Percentiles rank a stretch among this genome's conserved stretches.
These are phyloP conservation scores for Myotis yumanensis DNA, from an alignment of 2,113 vertebrate species.

Conservation along the genomic window DNA sequence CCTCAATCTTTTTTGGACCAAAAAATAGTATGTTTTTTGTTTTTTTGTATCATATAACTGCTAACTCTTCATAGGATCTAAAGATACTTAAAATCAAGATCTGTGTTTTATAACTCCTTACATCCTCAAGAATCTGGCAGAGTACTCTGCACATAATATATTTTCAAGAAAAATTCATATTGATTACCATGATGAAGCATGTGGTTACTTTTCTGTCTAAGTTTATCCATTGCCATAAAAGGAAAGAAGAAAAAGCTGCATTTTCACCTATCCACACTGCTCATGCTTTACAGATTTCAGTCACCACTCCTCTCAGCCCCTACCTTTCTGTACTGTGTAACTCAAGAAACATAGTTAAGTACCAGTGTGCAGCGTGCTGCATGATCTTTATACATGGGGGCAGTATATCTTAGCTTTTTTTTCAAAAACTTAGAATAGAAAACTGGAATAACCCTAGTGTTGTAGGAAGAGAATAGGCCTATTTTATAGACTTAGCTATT, in stretches of 20 bases:
- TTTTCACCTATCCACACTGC: neutral
- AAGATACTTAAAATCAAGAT: neutral
- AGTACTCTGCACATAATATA: neutral
- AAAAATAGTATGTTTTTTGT: neutral
- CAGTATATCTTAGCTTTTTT: neutral
- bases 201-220: neutral
- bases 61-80: neutral
- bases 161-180: neutral
- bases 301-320: neutral
- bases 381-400: neutral
- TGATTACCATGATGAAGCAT: neutral
- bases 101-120: neutral
- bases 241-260: neutral
- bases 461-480: neutral
- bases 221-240: neutral
- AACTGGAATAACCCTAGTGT: neutral
- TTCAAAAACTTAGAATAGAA: conserved; percentile 6
- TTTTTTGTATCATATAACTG: neutral
- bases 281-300: neutral
- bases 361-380: neutral
- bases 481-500: neutral
- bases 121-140: neutral
- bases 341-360: neutral
- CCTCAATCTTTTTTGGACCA: neutral
- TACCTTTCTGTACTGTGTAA: neutral